A percentile compares a stretch with the other conserved stretches of the same genome.
Conservation (phyloP, 2,797 vertebrate species). For the Allobates femoralis region DNA sequence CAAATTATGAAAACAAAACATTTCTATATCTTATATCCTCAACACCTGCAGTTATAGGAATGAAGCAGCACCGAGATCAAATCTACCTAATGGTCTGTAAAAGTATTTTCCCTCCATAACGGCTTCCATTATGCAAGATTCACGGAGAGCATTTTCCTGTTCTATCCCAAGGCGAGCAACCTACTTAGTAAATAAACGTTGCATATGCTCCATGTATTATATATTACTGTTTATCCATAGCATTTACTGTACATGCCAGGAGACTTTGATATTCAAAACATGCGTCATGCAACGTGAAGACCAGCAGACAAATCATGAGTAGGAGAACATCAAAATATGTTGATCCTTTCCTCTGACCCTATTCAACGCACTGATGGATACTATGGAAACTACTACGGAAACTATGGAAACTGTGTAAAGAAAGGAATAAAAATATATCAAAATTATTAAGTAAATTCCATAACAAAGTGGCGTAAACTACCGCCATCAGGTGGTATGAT, state of each 20-base stretch:
- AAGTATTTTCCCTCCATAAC: neutral
- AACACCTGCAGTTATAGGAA: slow-evolving; percentile 15
- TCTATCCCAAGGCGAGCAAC: slow-evolving; percentile 36
- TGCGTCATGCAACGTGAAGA: neutral
- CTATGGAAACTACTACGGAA: too few species aligned
- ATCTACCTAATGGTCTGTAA: slow-evolving; percentile 50
- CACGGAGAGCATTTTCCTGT: slow-evolving; percentile 6
- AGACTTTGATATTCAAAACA: neutral
- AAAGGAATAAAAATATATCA: too few species aligned
- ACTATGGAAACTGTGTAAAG: too few species aligned
- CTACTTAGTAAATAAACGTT: slow-evolving; percentile 40
- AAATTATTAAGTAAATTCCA: too few species aligned
- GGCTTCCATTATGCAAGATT: neutral
- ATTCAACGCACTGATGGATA: neutral
- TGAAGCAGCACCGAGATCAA: neutral
- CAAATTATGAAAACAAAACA: slow-evolving; percentile 2
- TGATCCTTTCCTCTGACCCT: neutral
- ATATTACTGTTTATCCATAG: slow-evolving; percentile 16
- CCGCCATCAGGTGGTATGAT: too few species aligned
- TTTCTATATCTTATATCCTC: neutral
- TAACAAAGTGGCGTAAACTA: too few species aligned
- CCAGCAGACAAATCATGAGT: neutral
- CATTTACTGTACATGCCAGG: neutral
- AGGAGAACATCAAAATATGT: neutral
- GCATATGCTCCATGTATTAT: slow-evolving; percentile 38